Evolutionary conservation across 2,797 vertebrate genomes (phyloP), one percentile per base, ranked within the genome.

Genomic region (Lutjanus argentimaculatus): DNA sequence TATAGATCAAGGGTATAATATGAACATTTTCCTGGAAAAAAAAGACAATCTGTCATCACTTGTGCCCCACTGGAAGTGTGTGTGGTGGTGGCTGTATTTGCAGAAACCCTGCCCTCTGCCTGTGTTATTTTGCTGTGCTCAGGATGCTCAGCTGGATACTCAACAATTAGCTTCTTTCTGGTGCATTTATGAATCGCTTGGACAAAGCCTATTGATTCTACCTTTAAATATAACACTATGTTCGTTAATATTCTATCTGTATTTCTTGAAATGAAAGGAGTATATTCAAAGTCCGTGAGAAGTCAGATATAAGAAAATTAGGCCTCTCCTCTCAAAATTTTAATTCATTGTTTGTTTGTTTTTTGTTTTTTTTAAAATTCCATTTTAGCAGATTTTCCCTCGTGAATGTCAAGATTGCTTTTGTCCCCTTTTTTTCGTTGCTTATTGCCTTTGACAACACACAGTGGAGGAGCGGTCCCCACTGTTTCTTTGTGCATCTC

Each of bases 401-500:
- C 1, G 43, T 72, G 42, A 68, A 55, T 72, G 64, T 76, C 49
- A 61, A 30, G 43, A 59, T 71, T 49, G 42, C 46, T 72, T 75
- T 16, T 13, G 7, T 43, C 6, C 25, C 8, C n/a, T 15, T 36
- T 49, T 36, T 43, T 62, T 17, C 8, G 10, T 49, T 62, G 36
- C 21, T 11, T 61, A 36, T 16, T 45, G 25, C 30, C 30, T 80
- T 69, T 61, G 40, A 72, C 62, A 84, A 79, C 30, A 80, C 69
- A 79, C 80, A 85, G 70, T 22, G 21, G 63, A 80, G 59, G 4
- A 51, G 58, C 59, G 61, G 75, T 65, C 77, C 40, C 77, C 49
- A 45, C 79, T 87, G 82, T 79, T 69, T 76, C 79, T 74, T 67
- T 87, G 72, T 76, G 67, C 74, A 55, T 86, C 67, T 86, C 16